phyloP scores from a whole-genome alignment of 1,140 invertebrate species.

The Aphis gossypii region DNA sequence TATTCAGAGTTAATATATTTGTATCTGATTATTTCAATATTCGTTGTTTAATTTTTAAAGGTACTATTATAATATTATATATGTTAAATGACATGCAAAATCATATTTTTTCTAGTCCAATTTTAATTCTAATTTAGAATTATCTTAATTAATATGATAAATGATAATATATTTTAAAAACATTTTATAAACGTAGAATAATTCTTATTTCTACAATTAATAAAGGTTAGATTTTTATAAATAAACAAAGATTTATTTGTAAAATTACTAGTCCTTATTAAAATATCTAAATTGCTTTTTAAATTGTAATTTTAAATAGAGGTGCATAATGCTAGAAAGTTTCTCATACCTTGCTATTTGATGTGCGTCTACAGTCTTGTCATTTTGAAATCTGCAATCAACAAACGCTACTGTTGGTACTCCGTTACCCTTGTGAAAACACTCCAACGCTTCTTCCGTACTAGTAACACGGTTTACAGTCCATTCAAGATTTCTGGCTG shows the following conservation, averaged over 20 bases:
- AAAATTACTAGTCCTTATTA: background rate
- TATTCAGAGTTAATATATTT: too few species aligned
- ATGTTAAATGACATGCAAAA: too few species aligned
- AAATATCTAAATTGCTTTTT: background rate
- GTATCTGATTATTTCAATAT: too few species aligned
- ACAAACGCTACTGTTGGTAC: conserved; percentile 38
- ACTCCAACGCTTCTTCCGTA: conserved; percentile 26
- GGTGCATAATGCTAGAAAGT: background rate
- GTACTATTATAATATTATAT: too few species aligned
- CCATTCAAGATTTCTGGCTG: conserved; percentile 31
- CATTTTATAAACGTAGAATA: background rate
- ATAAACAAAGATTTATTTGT: background rate
- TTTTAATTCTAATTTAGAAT: background rate
- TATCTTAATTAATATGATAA: background rate
- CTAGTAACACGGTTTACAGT: conserved; percentile 27
- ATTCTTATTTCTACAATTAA: background rate
- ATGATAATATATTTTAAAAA: background rate
- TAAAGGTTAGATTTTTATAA: background rate
- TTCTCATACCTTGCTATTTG: conserved; percentile 12
- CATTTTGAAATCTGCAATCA: conserved; percentile 48
- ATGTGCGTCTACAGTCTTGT: conserved; percentile 24
- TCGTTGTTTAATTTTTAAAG: background rate
- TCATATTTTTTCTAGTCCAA: too few species aligned
- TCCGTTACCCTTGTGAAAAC: conserved; percentile 46
- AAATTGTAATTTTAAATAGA: background rate